phyloP scores from a whole-genome alignment of 2,797 vertebrate genomes.

The Parauchenoglanis ngamensis region DNA sequence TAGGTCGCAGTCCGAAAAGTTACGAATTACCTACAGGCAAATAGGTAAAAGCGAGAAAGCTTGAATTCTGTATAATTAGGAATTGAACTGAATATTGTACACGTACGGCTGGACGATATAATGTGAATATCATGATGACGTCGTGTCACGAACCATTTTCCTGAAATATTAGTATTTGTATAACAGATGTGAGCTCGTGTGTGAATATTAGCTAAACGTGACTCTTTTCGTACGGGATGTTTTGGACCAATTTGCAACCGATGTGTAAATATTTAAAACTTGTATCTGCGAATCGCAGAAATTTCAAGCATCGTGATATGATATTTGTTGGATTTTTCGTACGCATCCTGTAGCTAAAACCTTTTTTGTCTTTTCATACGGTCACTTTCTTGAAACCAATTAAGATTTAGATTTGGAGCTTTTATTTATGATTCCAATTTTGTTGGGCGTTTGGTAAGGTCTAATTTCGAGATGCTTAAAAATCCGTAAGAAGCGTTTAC shows the following conservation, averaged over 20 bases:
- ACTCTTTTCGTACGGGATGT: no score
- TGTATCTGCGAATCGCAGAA: neutral
- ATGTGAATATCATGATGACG: neutral
- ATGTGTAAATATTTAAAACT: no score
- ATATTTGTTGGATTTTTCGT: neutral
- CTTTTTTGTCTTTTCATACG: neutral
- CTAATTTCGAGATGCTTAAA: neutral
- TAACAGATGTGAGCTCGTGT: no score
- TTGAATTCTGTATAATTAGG: neutral
- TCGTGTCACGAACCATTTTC: no score
- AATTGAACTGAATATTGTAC: neutral
- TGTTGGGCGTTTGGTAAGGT: neutral
- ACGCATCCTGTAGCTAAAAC: neutral
- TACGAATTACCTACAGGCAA: neutral
- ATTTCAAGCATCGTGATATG: neutral
- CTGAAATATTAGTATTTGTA: neutral
- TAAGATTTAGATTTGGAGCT: neutral
- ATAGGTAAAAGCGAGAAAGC: neutral
- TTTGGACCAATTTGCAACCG: no score
- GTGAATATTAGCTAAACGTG: no score
- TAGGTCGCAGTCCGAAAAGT: neutral
- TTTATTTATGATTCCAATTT: neutral
- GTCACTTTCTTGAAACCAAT: neutral
- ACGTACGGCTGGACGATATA: neutral
- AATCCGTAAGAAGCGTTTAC: neutral